These are phyloP conservation scores for Gastracanthus pulcherrimus DNA, from an alignment of 2,888 invertebrate species.

Conservation along the genomic window DNA sequence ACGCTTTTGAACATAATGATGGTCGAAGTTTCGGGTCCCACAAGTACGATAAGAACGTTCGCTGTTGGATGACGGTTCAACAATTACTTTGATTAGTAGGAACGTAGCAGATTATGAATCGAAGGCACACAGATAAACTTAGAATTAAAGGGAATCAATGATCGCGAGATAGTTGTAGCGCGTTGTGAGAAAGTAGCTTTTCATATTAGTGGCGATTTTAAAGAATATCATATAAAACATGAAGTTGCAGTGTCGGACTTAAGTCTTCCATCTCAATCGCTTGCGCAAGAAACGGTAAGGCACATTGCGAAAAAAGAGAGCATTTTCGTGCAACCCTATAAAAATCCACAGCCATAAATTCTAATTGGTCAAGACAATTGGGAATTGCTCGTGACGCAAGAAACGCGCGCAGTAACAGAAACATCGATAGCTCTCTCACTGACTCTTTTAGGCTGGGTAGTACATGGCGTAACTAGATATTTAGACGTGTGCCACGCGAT, in stretches of 20 bases:
- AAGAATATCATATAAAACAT: neutral
- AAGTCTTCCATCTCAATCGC: neutral
- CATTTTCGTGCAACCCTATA: slow-evolving; percentile 9
- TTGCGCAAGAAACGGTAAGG: neutral
- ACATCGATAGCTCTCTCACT: neutral
- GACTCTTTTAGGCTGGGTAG: neutral
- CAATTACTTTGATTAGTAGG: neutral
- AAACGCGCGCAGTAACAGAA: neutral
- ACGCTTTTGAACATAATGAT: neutral
- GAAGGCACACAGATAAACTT: neutral
- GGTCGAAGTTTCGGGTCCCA: neutral
- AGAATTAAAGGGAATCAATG: neutral
- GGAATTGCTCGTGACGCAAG: neutral
- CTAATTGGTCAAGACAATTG: slow-evolving; percentile 16
- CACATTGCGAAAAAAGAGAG: neutral
- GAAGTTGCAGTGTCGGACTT: neutral
- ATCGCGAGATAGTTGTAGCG: neutral
- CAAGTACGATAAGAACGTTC: neutral
- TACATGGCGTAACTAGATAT: neutral
- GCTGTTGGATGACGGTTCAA: slow-evolving; percentile 5
- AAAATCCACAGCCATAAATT: neutral
- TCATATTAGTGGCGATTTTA: neutral
- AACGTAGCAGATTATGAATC: neutral
- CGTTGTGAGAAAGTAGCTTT: neutral
- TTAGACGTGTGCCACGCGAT: no score